Evolutionary conservation across 2,113 vertebrate species (phyloP), one percentile per base, ranked within the genome.

Genomic region (Alligator sinensis): DNA sequence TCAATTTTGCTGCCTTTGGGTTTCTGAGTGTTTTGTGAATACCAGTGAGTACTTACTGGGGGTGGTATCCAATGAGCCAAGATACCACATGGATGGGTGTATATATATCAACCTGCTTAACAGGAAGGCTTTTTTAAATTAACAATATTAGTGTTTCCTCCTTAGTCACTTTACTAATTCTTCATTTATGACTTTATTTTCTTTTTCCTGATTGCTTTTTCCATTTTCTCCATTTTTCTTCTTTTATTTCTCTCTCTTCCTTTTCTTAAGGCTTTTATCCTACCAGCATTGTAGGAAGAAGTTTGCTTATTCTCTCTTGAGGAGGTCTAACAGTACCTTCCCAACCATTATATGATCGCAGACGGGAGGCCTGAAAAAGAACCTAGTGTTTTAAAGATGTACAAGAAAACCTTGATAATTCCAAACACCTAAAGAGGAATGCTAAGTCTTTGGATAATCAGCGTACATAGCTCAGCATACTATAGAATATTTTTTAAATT

Each of bases 1-100:
- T 24, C 3, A 9, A 82, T 90, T 55, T 82, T 70, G 21, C 80
- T 91, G 82, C 58, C 80, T 95, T 94, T 82, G 47, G 84, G 91
- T 93, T 95, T 86, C 81, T 77, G 57, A 21, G 81, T 84, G 47
- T 5, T 93, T 70, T 92, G 12, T 87, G 75, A 93, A 74, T 92
- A 87, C 63, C 9, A 11, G 27, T 84, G 84, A 58, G 30, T 89
- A 55, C 2, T 77, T 38, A 95, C 93, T 77, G 80, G 77, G 62
- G 28, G 62, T 74, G 61, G 14, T 87, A 75, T 58, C 84, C 76
- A 63, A 62, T 75, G 72, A 90, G 55, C 62, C 24, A 82, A 80
- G 86, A 68, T 21, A 63, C 30, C 34, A 62, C 12, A 47, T 24
- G 47, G 78, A 80, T 47, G 78, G 60, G 34, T 62, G 12, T 59